Conservation (phyloP, 2,113 vertebrate species). For the Vulpes vulpes region DNA sequence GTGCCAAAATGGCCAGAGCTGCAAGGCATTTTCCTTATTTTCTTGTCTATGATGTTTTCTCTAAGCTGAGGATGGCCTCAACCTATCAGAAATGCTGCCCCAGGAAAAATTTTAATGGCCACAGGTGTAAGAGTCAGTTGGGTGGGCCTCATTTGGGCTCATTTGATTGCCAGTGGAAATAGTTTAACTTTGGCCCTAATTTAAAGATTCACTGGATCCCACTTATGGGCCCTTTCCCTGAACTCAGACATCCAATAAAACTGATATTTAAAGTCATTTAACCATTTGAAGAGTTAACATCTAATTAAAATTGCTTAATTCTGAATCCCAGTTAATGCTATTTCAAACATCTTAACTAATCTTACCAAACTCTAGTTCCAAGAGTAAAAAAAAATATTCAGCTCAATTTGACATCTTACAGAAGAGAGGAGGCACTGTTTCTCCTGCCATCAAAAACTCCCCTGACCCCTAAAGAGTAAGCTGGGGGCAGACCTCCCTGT, state of each 20-base stretch:
- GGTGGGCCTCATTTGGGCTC: too few relatives aligned
- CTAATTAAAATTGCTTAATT: background rate
- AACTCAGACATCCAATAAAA: background rate
- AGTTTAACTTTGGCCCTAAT: background rate
- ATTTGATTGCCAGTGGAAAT: background rate
- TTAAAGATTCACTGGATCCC: background rate
- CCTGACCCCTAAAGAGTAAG: rapidly evolving
- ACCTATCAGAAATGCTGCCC: background rate
- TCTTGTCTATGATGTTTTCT: background rate
- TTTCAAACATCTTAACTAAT: conserved; percentile 9
- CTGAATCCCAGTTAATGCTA: background rate
- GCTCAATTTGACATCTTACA: background rate
- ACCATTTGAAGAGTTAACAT: background rate
- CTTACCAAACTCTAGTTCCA: background rate
- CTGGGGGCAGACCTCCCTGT: too few relatives aligned
- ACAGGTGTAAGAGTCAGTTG: background rate
- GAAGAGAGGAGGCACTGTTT: background rate
- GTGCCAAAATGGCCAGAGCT: background rate
- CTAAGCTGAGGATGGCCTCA: background rate
- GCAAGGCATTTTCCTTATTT: background rate
- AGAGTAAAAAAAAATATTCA: background rate
- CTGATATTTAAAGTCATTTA: background rate
- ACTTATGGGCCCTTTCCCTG: background rate
- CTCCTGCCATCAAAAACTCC: background rate
- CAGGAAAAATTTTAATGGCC: background rate